Evolutionary conservation across 2,797 vertebrate genomes (phyloP).

Genomic region (Hypotaenidia okinawae): DNA sequence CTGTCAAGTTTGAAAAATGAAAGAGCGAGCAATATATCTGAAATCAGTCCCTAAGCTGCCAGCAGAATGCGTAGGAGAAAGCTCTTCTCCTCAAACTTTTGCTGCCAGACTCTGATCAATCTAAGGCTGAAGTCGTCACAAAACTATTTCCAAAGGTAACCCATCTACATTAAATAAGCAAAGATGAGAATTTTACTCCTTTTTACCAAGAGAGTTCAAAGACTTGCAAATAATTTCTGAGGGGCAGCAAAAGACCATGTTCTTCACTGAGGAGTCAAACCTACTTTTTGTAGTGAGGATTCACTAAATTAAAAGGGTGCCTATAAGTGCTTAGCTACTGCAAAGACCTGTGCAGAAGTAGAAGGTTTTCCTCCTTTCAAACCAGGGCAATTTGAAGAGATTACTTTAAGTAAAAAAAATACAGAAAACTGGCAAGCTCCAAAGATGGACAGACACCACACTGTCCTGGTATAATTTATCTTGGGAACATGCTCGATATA

Average conservation of each 20-base stretch:
- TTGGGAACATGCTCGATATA: background rate
- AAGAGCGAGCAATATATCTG: background rate
- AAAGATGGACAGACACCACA: background rate
- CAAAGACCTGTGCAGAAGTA: background rate
- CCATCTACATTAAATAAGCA: background rate
- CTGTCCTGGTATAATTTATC: background rate
- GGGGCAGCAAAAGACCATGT: background rate
- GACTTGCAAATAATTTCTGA: background rate
- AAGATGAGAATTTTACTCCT: background rate
- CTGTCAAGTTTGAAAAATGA: background rate
- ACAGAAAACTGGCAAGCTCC: background rate
- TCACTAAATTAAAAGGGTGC: background rate
- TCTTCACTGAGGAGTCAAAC: background rate
- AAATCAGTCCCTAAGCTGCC: background rate
- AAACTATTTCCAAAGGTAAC: background rate
- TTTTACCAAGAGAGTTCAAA: background rate
- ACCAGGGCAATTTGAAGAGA: background rate
- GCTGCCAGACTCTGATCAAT: background rate
- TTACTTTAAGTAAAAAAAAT: background rate
- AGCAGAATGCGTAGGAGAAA: background rate
- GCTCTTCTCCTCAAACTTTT: background rate
- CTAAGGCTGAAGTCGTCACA: background rate
- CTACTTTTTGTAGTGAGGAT: background rate
- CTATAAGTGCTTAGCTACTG: background rate
- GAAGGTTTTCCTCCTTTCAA: conserved; percentile 10